phyloP scores from a whole-genome alignment of 1,140 invertebrate species.

The Formica exsecta region DNA sequence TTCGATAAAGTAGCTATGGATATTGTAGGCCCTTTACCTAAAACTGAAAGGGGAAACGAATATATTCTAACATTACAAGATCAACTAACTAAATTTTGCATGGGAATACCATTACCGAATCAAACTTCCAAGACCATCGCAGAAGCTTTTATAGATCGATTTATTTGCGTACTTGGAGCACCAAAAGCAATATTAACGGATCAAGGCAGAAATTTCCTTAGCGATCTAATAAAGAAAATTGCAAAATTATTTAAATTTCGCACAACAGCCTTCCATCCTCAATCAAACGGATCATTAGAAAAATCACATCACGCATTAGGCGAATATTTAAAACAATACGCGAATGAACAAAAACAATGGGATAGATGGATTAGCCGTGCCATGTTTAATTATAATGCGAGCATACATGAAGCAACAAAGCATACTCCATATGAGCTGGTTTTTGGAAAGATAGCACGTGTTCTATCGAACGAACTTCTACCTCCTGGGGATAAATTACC shows the following conservation, averaged over 20 bases:
- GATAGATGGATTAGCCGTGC: too few relatives aligned
- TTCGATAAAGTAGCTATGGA: slow-evolving; percentile 10
- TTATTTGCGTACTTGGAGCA: slow-evolving; percentile 11
- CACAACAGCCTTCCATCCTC: neutral
- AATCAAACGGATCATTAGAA: slow-evolving; percentile 48
- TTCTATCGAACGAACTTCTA: neutral
- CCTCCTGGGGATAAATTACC: too few relatives aligned
- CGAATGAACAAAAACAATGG: too few relatives aligned
- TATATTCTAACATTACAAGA: slow-evolving; percentile 70
- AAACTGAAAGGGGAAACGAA: slow-evolving; percentile 19
- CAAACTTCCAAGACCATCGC: slow-evolving; percentile 7
- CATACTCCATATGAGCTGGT: neutral
- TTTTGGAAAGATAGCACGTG: neutral
- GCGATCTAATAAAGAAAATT: neutral
- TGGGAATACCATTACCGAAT: neutral
- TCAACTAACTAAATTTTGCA: slow-evolving; percentile 51
- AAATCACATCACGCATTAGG: neutral
- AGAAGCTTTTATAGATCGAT: slow-evolving; percentile 20
- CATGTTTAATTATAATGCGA: too few relatives aligned
- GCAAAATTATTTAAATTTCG: neutral
- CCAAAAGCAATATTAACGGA: slow-evolving; percentile 31
- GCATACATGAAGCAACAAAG: neutral
- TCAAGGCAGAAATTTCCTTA: neutral
- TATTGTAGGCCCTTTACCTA: slow-evolving; percentile 42
- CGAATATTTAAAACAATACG: neutral